These are phyloP conservation scores for Phylloscopus trochilus DNA, from an alignment of 2,113 vertebrate species.

Conservation along the genomic window DNA sequence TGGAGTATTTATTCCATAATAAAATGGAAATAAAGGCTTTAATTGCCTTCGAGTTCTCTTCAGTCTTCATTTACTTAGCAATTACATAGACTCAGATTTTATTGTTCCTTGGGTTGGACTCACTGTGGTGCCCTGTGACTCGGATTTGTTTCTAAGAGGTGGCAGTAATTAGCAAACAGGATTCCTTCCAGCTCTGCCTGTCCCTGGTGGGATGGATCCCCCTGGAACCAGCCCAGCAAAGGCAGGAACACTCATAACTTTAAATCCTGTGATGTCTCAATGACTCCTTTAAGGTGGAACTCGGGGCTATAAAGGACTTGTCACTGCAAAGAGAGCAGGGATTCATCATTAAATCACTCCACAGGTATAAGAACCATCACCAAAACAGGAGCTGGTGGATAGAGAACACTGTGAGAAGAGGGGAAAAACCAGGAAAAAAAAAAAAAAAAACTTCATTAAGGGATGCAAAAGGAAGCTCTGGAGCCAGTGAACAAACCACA, in stretches of 20 bases:
- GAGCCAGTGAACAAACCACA: not conserved
- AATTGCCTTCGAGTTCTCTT: slow-evolving; percentile 56
- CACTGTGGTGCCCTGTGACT: not conserved
- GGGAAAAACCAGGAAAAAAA: not conserved
- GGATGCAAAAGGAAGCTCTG: fast-evolving
- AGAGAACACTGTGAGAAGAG: not conserved
- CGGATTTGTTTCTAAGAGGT: not conserved
- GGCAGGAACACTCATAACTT: not conserved
- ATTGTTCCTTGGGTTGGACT: not conserved
- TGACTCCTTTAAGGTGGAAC: not conserved
- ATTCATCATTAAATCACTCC: not conserved
- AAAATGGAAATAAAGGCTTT: slow-evolving; percentile 48
- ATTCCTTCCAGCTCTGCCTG: not conserved
- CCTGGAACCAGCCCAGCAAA: not conserved
- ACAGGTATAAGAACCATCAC: fast-evolving
- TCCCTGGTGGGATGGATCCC: not conserved
- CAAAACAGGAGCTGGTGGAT: not conserved
- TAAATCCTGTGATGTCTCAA: not conserved
- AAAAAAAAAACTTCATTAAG: not conserved
- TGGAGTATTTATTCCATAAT: slow-evolving; percentile 31
- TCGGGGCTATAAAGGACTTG: not conserved
- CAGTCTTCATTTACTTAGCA: slow-evolving; percentile 14
- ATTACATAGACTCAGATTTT: slow-evolving; percentile 3
- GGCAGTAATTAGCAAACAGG: slow-evolving; percentile 18
- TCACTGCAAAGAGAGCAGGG: not conserved